phyloP scores from a whole-genome alignment of 23 tunicate species.

The Halocynthia aurantium region DNA sequence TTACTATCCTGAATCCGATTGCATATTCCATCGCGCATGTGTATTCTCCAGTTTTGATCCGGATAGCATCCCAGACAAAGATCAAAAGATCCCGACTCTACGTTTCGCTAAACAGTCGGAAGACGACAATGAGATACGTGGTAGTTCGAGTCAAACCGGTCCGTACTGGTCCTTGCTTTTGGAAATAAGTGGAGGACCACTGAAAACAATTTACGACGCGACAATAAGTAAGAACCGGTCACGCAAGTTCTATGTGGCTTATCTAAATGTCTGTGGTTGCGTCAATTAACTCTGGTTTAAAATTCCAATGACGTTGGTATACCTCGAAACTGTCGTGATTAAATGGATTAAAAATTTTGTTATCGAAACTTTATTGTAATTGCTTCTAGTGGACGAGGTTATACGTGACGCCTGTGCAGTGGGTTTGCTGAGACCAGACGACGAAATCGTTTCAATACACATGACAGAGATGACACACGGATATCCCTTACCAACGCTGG shows the following conservation, averaged over 20 bases:
- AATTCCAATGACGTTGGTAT: background rate
- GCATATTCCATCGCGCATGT: constrained; percentile 91
- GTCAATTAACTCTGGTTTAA: too few relatives aligned
- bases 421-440: constrained; percentile 57
- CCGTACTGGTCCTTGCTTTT: constrained; percentile 96
- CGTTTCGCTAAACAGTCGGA: constrained; percentile 30
- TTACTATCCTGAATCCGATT: constrained; percentile 87
- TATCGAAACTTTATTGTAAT: background rate
- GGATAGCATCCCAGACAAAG: constrained; percentile 57
- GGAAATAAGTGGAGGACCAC: constrained; percentile 89
- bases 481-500: constrained; percentile 81
- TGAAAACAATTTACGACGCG: constrained; percentile 50
- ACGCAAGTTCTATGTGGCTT: too few relatives aligned
- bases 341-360: background rate
- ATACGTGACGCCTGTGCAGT: constrained; percentile 74
- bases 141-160: constrained; percentile 32
- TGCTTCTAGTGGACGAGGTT: constrained; percentile 60
- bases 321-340: background rate
- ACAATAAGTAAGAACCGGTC: constrained; percentile 50
- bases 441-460: constrained; percentile 94
- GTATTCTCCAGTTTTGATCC: constrained; percentile 79
- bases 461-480: constrained; percentile 93
- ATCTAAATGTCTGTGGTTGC: too few relatives aligned
- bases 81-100: constrained; percentile 36
- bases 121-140: constrained; percentile 5